Conservation (phyloP, 2,113 vertebrate species). For the Gadus chalcogrammus region DNA sequence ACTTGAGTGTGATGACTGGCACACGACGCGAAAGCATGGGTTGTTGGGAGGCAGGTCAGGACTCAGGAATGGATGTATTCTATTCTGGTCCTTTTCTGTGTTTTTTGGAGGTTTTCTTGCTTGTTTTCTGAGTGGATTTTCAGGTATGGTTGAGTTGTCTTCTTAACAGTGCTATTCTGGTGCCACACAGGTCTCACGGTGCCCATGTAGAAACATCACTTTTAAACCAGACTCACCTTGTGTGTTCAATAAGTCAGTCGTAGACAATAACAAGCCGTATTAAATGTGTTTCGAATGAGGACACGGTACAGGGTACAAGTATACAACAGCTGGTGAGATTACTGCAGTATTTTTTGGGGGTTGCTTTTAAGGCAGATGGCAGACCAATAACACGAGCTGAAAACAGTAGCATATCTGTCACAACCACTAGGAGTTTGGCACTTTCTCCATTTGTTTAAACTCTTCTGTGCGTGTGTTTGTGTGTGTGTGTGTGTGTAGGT, state of each 20-base stretch:
- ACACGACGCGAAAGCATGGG: conserved; percentile 22
- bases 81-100: conserved; percentile 2
- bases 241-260: no score
- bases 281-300: neutral
- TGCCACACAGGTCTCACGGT: no score
- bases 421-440: conserved; percentile 13
- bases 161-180: no score
- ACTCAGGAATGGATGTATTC: conserved; percentile 31
- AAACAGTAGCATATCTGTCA: conserved; percentile 21
- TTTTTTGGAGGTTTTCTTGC: conserved; percentile 12
- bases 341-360: conserved; percentile 37
- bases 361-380: conserved; percentile 57
- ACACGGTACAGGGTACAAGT: conserved; percentile 37
- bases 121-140: no score
- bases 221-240: no score
- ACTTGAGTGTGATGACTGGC: conserved; percentile 52
- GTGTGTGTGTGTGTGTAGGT: neutral
- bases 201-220: no score
- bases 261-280: no score
- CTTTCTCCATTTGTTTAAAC: conserved; percentile 31
- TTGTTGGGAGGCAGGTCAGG: conserved; percentile 51
- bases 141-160: no score
- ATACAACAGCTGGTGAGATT: conserved; percentile 64
- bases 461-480: neutral
- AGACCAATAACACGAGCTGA: conserved; percentile 29